A percentile compares a stretch with the other conserved stretches of the same genome.
phyloP scores from a whole-genome alignment of 2,797 vertebrate genomes.

The Characodon lateralis region DNA sequence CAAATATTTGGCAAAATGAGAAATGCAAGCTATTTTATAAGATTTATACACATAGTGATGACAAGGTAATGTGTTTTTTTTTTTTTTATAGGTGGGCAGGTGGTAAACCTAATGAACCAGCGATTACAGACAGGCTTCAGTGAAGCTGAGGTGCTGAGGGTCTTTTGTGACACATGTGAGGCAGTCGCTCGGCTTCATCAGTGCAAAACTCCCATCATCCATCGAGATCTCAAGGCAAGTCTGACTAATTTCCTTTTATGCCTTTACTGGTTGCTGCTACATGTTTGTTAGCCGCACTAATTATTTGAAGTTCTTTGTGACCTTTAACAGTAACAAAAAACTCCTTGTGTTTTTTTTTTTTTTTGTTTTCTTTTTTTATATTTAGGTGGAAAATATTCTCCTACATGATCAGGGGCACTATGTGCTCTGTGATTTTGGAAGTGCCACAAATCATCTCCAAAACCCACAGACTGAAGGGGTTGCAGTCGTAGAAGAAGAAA shows the following conservation, averaged over 20 bases:
- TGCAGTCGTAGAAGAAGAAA: conserved; percentile 92
- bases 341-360: conserved; percentile 10
- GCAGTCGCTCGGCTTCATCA: conserved; percentile 93
- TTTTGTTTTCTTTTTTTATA: conserved; percentile 18
- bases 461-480: conserved; percentile 95
- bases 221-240: conserved; percentile 94
- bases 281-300: not conserved
- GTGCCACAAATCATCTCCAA: conserved; percentile 94
- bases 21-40: not conserved
- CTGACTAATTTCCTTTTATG: not conserved
- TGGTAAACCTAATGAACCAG: conserved; percentile 99
- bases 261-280: not conserved
- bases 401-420: conserved; percentile 97
- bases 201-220: conserved; percentile 92
- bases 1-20: not conserved
- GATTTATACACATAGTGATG: not conserved
- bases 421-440: conserved; percentile 97
- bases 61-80: not conserved
- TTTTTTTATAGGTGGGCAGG: conserved; percentile 87
- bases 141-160: conserved; percentile 92
- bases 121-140: conserved; percentile 94
- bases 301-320: conserved; percentile 16
- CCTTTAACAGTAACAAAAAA: not conserved
- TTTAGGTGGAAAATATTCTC: conserved; percentile 97
- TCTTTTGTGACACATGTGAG: conserved; percentile 97